Conservation (phyloP, 2,888 invertebrate species). For the Plebejus argus region DNA sequence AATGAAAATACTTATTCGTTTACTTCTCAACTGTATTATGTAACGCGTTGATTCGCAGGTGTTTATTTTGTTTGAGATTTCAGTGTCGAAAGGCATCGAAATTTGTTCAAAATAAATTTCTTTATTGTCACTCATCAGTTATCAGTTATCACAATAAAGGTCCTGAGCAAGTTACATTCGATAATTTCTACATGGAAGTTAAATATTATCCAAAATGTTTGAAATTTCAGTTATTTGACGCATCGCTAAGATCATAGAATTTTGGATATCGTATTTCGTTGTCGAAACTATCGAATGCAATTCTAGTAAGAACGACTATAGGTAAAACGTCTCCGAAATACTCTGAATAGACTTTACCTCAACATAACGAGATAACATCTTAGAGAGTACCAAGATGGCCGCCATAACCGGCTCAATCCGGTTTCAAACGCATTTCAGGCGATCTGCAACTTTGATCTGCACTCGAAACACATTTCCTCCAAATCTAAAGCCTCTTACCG, state of each 20-base stretch:
- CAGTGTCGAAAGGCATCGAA: background rate
- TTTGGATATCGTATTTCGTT: background rate
- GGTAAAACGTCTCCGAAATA: background rate
- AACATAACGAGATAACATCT: background rate
- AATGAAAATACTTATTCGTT: conserved; percentile 7
- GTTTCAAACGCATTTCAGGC: background rate
- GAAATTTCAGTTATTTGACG: background rate
- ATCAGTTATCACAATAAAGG: background rate
- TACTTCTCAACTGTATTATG: background rate
- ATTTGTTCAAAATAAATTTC: no score
- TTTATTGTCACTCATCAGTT: no score
- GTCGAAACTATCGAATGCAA: background rate
- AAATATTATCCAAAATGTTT: background rate
- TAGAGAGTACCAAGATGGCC: conserved; percentile 2
- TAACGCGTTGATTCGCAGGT: background rate
- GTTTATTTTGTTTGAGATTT: background rate
- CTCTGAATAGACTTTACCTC: background rate
- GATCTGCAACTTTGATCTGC: conserved; percentile 19
- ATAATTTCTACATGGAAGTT: background rate
- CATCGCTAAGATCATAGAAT: no score
- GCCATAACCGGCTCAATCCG: background rate
- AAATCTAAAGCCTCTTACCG: conserved; percentile 14
- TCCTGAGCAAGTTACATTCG: background rate
- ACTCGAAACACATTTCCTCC: conserved; percentile 24
- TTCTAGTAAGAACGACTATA: background rate